These are phyloP conservation scores for Temnopleurus reevesii DNA, from an alignment of 53 echinoderm and acorn worm species.

Conservation along the genomic window DNA sequence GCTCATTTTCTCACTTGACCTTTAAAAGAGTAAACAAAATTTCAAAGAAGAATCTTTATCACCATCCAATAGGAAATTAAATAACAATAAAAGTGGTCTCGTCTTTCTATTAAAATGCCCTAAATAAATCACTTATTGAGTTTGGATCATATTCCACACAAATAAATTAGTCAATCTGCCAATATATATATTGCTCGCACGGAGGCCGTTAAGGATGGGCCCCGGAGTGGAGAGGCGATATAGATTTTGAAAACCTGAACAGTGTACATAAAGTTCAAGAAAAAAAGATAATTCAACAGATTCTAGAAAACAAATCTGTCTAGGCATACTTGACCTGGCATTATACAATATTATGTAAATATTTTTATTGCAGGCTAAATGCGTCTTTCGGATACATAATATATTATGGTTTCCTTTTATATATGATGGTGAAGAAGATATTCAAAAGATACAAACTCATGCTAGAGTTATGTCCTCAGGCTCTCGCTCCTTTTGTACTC, in stretches of 20 bases:
- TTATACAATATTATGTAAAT: neutral
- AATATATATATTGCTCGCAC: neutral
- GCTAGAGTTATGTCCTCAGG: neutral
- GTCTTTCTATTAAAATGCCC: neutral
- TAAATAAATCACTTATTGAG: neutral
- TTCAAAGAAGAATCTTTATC: neutral
- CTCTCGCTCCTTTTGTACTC: slow-evolving; percentile 23
- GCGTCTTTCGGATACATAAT: neutral
- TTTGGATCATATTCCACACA: slow-evolving; percentile 8
- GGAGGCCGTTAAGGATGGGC: neutral
- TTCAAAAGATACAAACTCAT: slow-evolving; percentile 14
- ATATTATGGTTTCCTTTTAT: neutral
- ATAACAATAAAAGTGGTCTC: neutral
- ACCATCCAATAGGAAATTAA: neutral
- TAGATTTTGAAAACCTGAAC: slow-evolving; percentile 8
- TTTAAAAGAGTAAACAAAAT: neutral
- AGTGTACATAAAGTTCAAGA: neutral
- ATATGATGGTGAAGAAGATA: neutral
- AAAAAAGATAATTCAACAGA: slow-evolving; percentile 11
- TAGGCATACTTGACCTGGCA: neutral
- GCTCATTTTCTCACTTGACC: neutral
- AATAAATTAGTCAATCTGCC: slow-evolving; percentile 27
- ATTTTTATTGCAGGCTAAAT: neutral
- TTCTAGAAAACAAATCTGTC: slow-evolving; percentile 1
- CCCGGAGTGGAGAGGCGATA: neutral